phyloP scores from a whole-genome alignment of 2,888 invertebrate genomes.

The Agapetus fuscipes region DNA sequence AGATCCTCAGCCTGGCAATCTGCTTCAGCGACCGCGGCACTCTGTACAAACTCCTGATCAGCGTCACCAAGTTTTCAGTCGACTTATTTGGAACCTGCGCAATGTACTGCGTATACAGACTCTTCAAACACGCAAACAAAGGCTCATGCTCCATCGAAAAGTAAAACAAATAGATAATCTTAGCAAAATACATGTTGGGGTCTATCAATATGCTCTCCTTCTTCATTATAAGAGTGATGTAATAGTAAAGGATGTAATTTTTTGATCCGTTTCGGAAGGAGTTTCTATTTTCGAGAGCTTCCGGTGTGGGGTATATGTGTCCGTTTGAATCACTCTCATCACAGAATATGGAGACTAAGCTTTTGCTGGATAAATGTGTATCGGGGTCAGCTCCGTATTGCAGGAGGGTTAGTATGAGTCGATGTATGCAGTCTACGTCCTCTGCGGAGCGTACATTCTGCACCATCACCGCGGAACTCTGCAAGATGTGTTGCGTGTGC shows the following conservation, averaged over 20 bases:
- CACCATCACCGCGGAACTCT: constrained; percentile 60
- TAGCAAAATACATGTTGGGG: constrained; percentile 52
- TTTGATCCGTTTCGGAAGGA: constrained; percentile 46
- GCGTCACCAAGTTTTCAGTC: constrained; percentile 50
- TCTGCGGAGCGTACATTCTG: constrained; percentile 51
- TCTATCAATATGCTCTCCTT: constrained; percentile 54
- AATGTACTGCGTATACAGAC: constrained; percentile 53
- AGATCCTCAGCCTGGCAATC: constrained; percentile 58
- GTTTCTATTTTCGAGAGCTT: constrained; percentile 41
- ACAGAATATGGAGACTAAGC: constrained; percentile 27
- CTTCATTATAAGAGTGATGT: constrained; percentile 59
- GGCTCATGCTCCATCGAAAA: constrained; percentile 58
- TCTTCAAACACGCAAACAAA: constrained; percentile 58
- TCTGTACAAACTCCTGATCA: constrained; percentile 54
- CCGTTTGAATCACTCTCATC: constrained; percentile 16
- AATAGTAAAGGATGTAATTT: constrained; percentile 57
- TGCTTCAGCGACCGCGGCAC: constrained; percentile 63
- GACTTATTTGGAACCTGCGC: constrained; percentile 53
- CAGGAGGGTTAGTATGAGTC: constrained; percentile 57
- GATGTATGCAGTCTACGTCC: constrained; percentile 61
- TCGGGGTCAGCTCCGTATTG: constrained; percentile 69
- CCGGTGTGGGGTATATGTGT: constrained; percentile 21
- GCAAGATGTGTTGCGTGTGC: constrained; percentile 58
- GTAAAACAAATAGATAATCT: constrained; percentile 56
- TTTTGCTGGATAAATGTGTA: constrained; percentile 42